These are phyloP conservation scores for Papilio machaon DNA, from an alignment of 1,140 invertebrate species.

Conservation along the genomic window DNA sequence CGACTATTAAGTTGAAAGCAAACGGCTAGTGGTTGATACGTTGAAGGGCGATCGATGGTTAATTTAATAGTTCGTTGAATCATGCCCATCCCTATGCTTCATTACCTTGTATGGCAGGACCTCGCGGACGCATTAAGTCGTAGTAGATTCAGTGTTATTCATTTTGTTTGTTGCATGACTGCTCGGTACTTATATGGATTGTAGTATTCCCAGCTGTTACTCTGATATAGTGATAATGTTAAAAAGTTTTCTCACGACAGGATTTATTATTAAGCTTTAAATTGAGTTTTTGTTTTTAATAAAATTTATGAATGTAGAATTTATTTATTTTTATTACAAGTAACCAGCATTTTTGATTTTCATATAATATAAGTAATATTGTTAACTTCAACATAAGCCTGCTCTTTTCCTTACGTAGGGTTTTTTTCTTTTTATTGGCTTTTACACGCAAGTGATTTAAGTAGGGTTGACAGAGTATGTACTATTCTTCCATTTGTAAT, in stretches of 20 bases:
- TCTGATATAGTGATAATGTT: not conserved
- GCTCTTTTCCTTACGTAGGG: too few relatives aligned
- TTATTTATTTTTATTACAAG: not conserved
- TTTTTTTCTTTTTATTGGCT: too few relatives aligned
- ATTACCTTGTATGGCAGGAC: constrained; percentile 28
- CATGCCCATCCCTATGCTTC: not conserved
- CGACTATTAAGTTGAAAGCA: not conserved
- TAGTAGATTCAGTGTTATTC: constrained; percentile 36
- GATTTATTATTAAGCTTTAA: constrained; percentile 3
- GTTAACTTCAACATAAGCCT: too few relatives aligned
- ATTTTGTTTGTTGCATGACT: constrained; percentile 36
- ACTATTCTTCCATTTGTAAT: too few relatives aligned
- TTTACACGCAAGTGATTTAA: too few relatives aligned
- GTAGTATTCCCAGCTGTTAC: not conserved
- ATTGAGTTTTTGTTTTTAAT: not conserved
- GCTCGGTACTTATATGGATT: constrained; percentile 18
- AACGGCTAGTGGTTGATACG: not conserved
- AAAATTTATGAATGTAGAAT: not conserved
- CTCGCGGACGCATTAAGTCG: constrained; percentile 36
- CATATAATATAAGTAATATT: too few relatives aligned
- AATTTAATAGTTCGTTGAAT: not conserved
- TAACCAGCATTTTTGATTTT: too few relatives aligned
- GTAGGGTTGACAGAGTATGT: too few relatives aligned
- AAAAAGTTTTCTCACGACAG: constrained; percentile 35
- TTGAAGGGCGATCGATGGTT: too few relatives aligned